phyloP scores from a whole-genome alignment of 37 sponge, comb jelly and placozoan genomes.

The Bolinopsis microptera region DNA sequence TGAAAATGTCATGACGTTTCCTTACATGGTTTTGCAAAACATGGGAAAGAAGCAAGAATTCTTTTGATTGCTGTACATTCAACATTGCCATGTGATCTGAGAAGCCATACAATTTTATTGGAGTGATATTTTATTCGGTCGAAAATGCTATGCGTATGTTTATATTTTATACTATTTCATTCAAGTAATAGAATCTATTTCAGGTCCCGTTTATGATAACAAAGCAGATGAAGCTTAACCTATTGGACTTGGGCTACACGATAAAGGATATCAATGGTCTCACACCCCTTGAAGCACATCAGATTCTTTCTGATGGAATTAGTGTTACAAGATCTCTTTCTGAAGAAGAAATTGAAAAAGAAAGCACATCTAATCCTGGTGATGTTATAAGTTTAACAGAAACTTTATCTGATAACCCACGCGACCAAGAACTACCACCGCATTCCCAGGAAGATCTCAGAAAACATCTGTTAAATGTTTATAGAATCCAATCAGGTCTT shows the following conservation, averaged over 20 bases:
- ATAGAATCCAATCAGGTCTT: background rate
- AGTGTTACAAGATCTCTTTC: background rate
- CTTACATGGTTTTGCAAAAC: too few species aligned
- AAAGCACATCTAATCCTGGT: background rate
- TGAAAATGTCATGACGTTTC: too few species aligned
- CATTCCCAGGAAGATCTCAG: background rate
- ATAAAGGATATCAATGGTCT: conserved; percentile 7
- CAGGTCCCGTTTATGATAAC: conserved; percentile 42
- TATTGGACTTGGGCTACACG: background rate
- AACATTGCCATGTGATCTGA: too few species aligned
- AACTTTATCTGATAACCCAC: background rate
- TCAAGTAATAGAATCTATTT: background rate
- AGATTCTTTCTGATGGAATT: background rate
- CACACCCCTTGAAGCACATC: conserved; percentile 32
- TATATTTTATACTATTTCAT: background rate
- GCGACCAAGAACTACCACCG: background rate
- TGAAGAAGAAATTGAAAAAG: background rate
- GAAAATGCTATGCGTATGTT: too few species aligned
- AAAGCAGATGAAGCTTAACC: conserved; percentile 18
- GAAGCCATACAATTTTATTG: too few species aligned
- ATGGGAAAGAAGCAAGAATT: too few species aligned
- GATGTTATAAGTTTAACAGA: background rate
- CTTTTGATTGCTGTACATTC: too few species aligned
- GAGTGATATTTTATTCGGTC: background rate
- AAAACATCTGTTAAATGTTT: background rate